Percentiles rank a stretch among this genome's conserved stretches.
Evolutionary conservation across 2,797 vertebrate genomes (phyloP).

Genomic region (Enteromius treurensis): DNA sequence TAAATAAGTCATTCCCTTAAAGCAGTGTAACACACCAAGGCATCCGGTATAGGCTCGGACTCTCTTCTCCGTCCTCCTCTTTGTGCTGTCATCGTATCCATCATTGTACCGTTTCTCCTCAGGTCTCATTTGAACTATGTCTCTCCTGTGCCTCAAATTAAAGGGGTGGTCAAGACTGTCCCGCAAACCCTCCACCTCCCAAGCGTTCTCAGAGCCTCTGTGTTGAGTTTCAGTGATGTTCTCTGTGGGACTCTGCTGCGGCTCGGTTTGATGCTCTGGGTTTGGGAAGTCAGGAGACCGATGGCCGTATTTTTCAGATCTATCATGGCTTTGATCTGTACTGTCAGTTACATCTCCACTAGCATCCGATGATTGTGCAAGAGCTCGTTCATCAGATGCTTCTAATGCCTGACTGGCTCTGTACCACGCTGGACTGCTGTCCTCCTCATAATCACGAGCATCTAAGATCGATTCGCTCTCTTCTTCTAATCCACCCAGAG

Average conservation of each 20-base stretch:
- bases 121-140: not conserved
- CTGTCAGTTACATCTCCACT: not conserved
- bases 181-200: not conserved
- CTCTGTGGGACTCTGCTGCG: not conserved
- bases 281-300: not conserved
- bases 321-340: not conserved
- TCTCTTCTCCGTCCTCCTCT: constrained; percentile 18
- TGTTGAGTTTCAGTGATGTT: not conserved
- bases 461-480: constrained; percentile 63
- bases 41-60: not conserved
- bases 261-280: not conserved
- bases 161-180: constrained; percentile 37
- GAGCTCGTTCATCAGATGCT: constrained; percentile 2
- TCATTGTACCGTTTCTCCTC: constrained; percentile 11
- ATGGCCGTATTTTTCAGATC: not conserved
- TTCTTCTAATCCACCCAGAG: constrained; percentile 60
- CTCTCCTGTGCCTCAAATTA: constrained; percentile 43
- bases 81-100: not conserved
- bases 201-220: not conserved
- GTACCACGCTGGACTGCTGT: constrained; percentile 11
- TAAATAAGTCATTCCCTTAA: not conserved
- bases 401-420: not conserved
- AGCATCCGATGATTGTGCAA: constrained; percentile 1
- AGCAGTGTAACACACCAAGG: constrained; percentile 28
- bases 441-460: constrained; percentile 24